A percentile compares a stretch with the other conserved stretches of the same genome.
These are phyloP conservation scores for Montipora efflorescens DNA, from an alignment of 64 coral and sea anemone genomes.

Conservation along the genomic window DNA sequence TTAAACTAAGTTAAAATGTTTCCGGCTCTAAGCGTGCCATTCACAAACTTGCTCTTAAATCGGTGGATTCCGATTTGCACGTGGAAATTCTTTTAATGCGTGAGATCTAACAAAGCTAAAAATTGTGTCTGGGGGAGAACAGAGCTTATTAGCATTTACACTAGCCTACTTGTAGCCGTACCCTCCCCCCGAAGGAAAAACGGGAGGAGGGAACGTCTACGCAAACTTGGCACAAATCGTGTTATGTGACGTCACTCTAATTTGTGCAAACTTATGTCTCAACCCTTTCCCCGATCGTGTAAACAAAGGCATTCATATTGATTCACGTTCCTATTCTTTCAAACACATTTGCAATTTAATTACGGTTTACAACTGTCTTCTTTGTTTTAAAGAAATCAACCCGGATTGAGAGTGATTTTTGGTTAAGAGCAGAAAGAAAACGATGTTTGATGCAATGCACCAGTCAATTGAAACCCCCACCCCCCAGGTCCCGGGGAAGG, in stretches of 20 bases:
- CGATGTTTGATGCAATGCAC: neutral
- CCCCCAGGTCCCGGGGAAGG: too few relatives aligned
- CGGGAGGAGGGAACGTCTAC: slow-evolving; percentile 14
- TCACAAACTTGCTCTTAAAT: too few relatives aligned
- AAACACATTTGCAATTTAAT: neutral
- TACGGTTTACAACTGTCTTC: neutral
- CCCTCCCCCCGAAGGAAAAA: too few relatives aligned
- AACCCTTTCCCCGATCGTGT: neutral
- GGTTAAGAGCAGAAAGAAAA: neutral
- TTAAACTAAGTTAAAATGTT: too few relatives aligned
- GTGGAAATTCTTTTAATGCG: too few relatives aligned
- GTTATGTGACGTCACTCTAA: neutral
- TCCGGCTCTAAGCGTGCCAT: too few relatives aligned
- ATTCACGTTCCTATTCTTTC: neutral
- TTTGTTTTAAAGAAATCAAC: neutral
- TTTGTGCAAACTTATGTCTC: neutral
- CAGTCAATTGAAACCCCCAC: too few relatives aligned
- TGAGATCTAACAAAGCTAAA: too few relatives aligned
- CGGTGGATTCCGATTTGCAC: too few relatives aligned
- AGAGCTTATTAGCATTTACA: too few relatives aligned
- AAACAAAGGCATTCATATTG: neutral
- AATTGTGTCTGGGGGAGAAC: too few relatives aligned
- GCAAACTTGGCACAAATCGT: neutral
- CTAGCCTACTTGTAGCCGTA: slow-evolving; percentile 8
- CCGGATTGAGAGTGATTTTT: slow-evolving; percentile 6